Conservation (phyloP, 2,888 invertebrate species). For the Trissoscelio sp. region DNA sequence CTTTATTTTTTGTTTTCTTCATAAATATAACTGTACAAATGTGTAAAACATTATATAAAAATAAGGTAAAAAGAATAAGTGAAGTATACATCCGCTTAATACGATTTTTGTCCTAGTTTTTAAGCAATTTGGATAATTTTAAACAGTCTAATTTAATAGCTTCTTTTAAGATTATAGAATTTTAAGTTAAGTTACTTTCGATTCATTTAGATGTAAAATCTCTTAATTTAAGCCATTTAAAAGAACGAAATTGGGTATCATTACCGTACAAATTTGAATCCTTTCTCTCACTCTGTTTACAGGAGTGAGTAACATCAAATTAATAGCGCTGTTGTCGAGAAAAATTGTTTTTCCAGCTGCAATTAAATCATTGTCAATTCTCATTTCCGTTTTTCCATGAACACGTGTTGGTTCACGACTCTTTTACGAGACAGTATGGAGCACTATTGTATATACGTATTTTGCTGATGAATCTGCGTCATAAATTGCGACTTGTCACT, state of each 20-base stretch:
- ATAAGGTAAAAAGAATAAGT: no score
- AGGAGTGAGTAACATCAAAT: constrained; percentile 33
- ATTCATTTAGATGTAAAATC: no score
- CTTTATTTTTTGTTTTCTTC: no score
- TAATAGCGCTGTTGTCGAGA: constrained; percentile 56
- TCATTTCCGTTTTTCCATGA: constrained; percentile 55
- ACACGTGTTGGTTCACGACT: constrained; percentile 57
- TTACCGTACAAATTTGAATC: constrained; percentile 27
- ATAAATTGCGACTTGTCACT: constrained; percentile 37
- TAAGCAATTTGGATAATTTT: no score
- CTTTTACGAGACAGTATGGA: constrained; percentile 58
- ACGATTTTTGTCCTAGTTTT: no score
- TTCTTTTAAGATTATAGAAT: no score
- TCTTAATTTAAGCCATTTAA: no score
- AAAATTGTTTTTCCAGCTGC: constrained; percentile 62
- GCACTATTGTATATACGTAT: constrained; percentile 56
- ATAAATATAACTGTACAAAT: no score
- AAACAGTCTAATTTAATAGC: not conserved
- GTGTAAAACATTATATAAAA: no score
- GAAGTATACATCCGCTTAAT: no score
- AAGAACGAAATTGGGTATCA: not conserved
- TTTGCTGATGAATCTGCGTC: constrained; percentile 41
- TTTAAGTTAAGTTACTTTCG: no score
- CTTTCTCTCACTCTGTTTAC: constrained; percentile 5
- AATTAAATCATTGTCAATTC: constrained; percentile 62